Evolutionary conservation across 2,797 vertebrate species (phyloP), one percentile per base, ranked within the genome.

Genomic region (Australoheros facetus): DNA sequence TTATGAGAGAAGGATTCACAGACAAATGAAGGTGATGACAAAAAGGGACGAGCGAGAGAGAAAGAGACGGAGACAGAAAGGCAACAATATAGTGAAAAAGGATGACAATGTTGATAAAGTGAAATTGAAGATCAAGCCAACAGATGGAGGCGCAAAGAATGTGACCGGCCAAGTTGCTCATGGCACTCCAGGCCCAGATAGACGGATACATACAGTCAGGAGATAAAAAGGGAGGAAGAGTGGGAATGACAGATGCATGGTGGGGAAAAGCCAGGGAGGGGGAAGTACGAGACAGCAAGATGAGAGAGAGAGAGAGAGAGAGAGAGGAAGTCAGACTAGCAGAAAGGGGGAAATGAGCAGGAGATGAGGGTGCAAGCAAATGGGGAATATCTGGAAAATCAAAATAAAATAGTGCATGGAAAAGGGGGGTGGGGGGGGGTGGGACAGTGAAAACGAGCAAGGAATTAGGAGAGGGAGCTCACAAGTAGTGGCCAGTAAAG

Each of bases 41-140:
- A 78, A 84, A 87, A 88, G 42, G 73, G 75, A 81, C 62, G 13
- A 51, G 62, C 3, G 17, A 80, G 78, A 30, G 42, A 86, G 73
- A 21, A 37, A 51, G 78, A 87, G 81, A 86, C 58, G 71, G 73
- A 71, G 71, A 39, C 73, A 79, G 64, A 66, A 54, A 77, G 73
- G 73, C 86, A 88, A 89, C 85, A 86, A 87, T 86, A 86, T 73
- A 39, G 82, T 88, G 26, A 82, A 91, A 90, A 85, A 89, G 89
- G 90, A 93, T 90, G 87, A 91, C 86, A 92, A 70, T 89, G 91
- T 89, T 71, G 87, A 93, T 92, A 87, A 93, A 93, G 88, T 85
- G 90, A 91, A 92, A 93, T 79, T 89, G 84, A 84, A 92, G 90
- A 92, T 90, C 79, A 91, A 90, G 89, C 88, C 87, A 89, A 70